Evolutionary conservation across 1,140 invertebrate genomes (phyloP).

Genomic region (Eciton burchellii): DNA sequence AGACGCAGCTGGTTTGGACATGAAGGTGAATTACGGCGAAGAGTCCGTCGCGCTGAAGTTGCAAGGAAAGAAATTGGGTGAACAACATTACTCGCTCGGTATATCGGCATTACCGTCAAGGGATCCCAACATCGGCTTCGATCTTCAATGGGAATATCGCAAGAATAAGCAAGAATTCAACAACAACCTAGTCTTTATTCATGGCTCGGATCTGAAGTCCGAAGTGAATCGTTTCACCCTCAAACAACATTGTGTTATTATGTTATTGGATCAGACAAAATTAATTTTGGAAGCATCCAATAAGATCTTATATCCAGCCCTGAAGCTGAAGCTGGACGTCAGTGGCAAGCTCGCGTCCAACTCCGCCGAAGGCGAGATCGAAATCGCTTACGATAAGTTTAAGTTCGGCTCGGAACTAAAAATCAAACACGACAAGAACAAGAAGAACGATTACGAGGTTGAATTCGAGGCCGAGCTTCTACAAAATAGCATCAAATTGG

Average conservation of each 20-base stretch:
- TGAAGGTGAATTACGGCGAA: conserved; percentile 85
- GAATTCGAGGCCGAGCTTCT: conserved; percentile 86
- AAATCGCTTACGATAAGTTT: conserved; percentile 85
- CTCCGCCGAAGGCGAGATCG: conserved; percentile 85
- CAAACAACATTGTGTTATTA: conserved; percentile 81
- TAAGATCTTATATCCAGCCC: conserved; percentile 86
- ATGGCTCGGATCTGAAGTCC: conserved; percentile 88
- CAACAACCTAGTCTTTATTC: conserved; percentile 87
- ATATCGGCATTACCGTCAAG: conserved; percentile 77
- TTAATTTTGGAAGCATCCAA: conserved; percentile 82
- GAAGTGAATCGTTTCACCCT: conserved; percentile 86
- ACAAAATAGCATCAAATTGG: conserved; percentile 87
- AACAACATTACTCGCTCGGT: conserved; percentile 68
- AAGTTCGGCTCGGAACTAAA: conserved; percentile 87
- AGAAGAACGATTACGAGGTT: conserved; percentile 87
- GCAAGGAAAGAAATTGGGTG: conserved; percentile 70
- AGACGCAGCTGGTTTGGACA: conserved; percentile 82
- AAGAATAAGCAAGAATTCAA: conserved; percentile 71
- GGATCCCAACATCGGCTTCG: conserved; percentile 88
- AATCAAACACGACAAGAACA: conserved; percentile 85
- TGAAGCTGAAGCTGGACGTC: conserved; percentile 84
- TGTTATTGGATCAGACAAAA: conserved; percentile 76
- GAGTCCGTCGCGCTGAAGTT: conserved; percentile 84
- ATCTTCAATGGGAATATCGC: conserved; percentile 84
- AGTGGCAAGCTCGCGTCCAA: conserved; percentile 86